These are phyloP conservation scores for Porites rus DNA, from an alignment of 92 coral and sea anemone genomes.

Conservation along the genomic window DNA sequence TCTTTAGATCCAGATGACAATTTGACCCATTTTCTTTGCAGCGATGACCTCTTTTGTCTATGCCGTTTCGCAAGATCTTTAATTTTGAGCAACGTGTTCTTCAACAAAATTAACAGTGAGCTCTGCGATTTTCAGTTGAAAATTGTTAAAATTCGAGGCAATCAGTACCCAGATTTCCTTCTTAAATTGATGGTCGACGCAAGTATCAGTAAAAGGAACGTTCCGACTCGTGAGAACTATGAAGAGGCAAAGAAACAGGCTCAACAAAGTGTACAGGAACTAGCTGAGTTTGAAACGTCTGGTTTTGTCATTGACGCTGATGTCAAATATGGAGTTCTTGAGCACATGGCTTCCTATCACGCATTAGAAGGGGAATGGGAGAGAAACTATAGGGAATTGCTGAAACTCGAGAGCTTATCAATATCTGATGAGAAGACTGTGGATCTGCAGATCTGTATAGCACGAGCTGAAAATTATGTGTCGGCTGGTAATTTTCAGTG, in stretches of 20 bases:
- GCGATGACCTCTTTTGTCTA: neutral
- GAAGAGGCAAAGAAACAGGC: neutral
- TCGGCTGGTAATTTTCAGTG: neutral
- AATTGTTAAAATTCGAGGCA: too few relatives aligned
- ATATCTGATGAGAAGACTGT: neutral
- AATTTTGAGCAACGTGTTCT: too few relatives aligned
- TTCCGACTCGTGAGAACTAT: neutral
- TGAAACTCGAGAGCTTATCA: too few relatives aligned
- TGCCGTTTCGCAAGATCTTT: rapidly evolving
- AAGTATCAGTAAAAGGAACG: too few relatives aligned
- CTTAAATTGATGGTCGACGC: too few relatives aligned
- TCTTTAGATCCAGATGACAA: too few relatives aligned
- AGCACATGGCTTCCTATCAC: slow-evolving; percentile 9
- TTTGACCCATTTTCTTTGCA: too few relatives aligned
- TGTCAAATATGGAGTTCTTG: neutral
- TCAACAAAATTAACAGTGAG: too few relatives aligned
- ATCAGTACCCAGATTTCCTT: too few relatives aligned
- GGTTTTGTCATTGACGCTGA: neutral
- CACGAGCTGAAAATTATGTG: neutral
- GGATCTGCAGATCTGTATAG: neutral
- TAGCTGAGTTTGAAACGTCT: neutral
- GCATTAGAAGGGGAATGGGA: neutral
- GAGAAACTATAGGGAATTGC: neutral
- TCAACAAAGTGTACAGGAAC: neutral
- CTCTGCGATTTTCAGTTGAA: too few relatives aligned